A percentile compares a stretch with the other conserved stretches of the same genome.
These are phyloP conservation scores for Paratilapia polleni DNA, from an alignment of 2,113 vertebrate genomes.

Conservation along the genomic window DNA sequence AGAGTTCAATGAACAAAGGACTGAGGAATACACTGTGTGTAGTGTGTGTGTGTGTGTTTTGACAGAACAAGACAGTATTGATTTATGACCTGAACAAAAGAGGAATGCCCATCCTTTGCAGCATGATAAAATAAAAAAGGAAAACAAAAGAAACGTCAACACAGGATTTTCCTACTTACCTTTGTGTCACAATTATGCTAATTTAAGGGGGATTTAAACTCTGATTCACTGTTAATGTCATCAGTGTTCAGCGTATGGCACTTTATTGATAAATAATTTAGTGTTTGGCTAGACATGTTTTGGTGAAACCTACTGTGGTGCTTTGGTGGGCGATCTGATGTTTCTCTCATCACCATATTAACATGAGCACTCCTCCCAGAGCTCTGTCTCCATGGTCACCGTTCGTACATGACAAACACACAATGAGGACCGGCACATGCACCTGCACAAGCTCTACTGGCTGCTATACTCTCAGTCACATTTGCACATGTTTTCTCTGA, in stretches of 20 bases:
- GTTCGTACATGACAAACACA: slow-evolving; percentile 64
- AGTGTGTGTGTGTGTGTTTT: slow-evolving; percentile 29
- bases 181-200: slow-evolving; percentile 6
- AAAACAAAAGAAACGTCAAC: slow-evolving; percentile 10
- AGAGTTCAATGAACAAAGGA: slow-evolving; percentile 58
- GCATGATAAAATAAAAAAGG: slow-evolving; percentile 14
- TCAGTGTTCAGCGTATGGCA: neutral
- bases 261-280: slow-evolving; percentile 15
- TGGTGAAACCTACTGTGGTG: slow-evolving; percentile 2
- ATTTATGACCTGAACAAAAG: slow-evolving; percentile 65
- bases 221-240: neutral
- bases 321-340: slow-evolving; percentile 36
- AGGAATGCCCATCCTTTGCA: slow-evolving; percentile 12
- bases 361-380: slow-evolving; percentile 53
- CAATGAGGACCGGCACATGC: slow-evolving; percentile 60
- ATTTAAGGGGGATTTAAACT: slow-evolving; percentile 31
- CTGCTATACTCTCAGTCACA: slow-evolving; percentile 30
- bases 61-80: slow-evolving; percentile 56
- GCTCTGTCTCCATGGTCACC: slow-evolving; percentile 75
- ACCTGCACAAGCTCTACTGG: slow-evolving; percentile 48
- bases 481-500: slow-evolving; percentile 31
- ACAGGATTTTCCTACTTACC: neutral
- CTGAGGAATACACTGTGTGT: slow-evolving; percentile 8
- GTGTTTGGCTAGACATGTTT: slow-evolving; percentile 6
- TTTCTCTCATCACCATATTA: slow-evolving; percentile 63